A percentile compares a stretch with the other conserved stretches of the same genome.
Conservation (phyloP, 2,888 invertebrate species). For the Empis stercorea region DNA sequence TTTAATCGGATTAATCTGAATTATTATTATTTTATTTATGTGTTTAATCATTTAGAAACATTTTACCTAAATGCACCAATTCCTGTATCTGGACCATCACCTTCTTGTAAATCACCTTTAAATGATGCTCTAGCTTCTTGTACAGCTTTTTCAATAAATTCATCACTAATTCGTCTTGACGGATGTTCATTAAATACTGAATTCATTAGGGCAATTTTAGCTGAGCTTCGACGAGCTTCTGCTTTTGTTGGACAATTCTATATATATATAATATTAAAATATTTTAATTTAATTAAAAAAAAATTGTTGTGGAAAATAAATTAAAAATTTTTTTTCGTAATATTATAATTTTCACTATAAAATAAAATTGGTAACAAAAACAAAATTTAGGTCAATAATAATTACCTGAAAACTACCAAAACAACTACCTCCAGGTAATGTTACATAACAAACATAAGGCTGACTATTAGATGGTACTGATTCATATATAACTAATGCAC, state of each 20-base stretch:
- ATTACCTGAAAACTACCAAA: constrained; percentile 87
- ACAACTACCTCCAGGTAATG: constrained; percentile 87
- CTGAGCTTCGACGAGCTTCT: constrained; percentile 84
- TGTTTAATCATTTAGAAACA: background rate
- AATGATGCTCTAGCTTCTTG: constrained; percentile 82
- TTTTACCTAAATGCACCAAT: constrained; percentile 53
- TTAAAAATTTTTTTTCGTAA: no score
- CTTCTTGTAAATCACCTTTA: constrained; percentile 48
- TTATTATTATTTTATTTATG: no score
- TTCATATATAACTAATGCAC: constrained; percentile 88
- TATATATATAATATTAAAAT: background rate
- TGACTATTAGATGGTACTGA: constrained; percentile 82
- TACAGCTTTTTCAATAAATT: constrained; percentile 88
- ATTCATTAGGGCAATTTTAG: constrained; percentile 93
- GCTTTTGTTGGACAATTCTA: constrained; percentile 92
- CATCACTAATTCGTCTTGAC: constrained; percentile 79
- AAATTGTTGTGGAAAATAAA: no score
- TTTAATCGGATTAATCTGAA: no score
- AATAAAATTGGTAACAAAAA: no score
- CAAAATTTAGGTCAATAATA: background rate
- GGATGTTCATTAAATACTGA: constrained; percentile 95
- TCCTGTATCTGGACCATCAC: constrained; percentile 55
- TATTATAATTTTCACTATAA: no score
- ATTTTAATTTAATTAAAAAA: background rate
- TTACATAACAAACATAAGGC: constrained; percentile 90